Base-by-base conservation (phyloP, 2,113 vertebrate genomes). In the Calonectris borealis region DNA sequence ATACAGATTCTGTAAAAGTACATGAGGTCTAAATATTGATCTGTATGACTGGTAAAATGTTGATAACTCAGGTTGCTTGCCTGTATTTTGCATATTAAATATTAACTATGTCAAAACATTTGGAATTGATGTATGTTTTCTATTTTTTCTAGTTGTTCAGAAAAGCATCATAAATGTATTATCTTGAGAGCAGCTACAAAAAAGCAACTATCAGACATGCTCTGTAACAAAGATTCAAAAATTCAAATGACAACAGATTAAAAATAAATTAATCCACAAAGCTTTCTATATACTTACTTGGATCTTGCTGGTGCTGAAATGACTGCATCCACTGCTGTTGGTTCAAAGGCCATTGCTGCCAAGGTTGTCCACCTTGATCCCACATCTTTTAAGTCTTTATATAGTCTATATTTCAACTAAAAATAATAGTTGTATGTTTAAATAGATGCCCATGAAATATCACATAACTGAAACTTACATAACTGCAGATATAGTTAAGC, bases 271-370 rank as follows among this genome's bases (percentile, higher is more conserved):
- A 88, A 87, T 91, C 84, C 87, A 83, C 95, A 96, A 95, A 94
- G 68, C 89, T 96, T 92, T 88, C 94, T 76, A 29, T 92, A 90
- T 94, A 97, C 98, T 98, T 97, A 99, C 99, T 99, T 98, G 99
- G 99, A 97, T 99, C 99, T 93, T 99, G 99, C 90, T 99, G 99
- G 97, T 99, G 99, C 95, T 99, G 99, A 97, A 99, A 99, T 46
- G 99, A 99, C 98, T 99, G 99, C 99, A 99, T 99, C 99, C 99
- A 99, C 79, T 99, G 99, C 94, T 99, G 99, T 91, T 99, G 99
- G 97, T 99, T 99, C 98, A 99, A 97, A 97, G 99, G 99, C 99
- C 99, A 99, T 91, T 99, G 99, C 95, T 99, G 99, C 99, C 99
- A 99, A 98, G 99, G 99, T 86, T 99, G 99, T 97, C 99, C 99